Evolutionary conservation across 2,797 vertebrate genomes (phyloP).

Genomic region (Centropyge bicolor): DNA sequence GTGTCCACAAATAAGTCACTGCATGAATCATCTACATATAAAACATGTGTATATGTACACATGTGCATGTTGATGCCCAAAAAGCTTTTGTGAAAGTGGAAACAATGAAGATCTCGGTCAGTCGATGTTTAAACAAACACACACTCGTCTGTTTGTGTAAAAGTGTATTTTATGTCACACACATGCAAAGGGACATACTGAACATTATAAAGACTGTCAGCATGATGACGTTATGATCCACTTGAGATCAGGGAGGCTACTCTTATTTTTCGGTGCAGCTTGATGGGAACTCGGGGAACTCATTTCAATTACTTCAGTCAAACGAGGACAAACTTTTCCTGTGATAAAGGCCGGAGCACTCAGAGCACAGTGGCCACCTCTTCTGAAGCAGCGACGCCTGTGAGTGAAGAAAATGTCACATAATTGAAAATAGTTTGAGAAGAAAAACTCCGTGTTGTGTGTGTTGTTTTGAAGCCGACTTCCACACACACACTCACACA

Average conservation of each 20-base stretch:
- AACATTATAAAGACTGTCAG: not conserved
- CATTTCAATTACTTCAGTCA: not conserved
- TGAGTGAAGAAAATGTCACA: not conserved
- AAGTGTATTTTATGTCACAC: not conserved
- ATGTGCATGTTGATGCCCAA: too few species aligned
- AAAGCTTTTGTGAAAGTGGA: not conserved
- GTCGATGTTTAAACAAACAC: not conserved
- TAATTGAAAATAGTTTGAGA: conserved; percentile 14
- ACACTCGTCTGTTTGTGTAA: not conserved
- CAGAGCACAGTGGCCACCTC: not conserved
- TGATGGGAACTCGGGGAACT: not conserved
- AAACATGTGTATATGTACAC: too few species aligned
- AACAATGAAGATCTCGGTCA: not conserved
- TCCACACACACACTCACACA: conserved; percentile 1
- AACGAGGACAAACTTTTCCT: conserved; percentile 1
- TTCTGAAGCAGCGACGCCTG: not conserved
- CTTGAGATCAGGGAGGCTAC: not conserved
- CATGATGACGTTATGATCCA: not conserved
- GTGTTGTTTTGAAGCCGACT: conserved; percentile 32
- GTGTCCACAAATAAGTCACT: not conserved
- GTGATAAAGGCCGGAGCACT: not conserved
- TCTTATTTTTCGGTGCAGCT: not conserved
- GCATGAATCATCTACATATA: not conserved
- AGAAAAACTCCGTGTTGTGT: conserved; percentile 3
- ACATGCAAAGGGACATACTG: not conserved